Evolutionary conservation across 2,888 invertebrate genomes (phyloP).

Genomic region (Tuta absoluta): DNA sequence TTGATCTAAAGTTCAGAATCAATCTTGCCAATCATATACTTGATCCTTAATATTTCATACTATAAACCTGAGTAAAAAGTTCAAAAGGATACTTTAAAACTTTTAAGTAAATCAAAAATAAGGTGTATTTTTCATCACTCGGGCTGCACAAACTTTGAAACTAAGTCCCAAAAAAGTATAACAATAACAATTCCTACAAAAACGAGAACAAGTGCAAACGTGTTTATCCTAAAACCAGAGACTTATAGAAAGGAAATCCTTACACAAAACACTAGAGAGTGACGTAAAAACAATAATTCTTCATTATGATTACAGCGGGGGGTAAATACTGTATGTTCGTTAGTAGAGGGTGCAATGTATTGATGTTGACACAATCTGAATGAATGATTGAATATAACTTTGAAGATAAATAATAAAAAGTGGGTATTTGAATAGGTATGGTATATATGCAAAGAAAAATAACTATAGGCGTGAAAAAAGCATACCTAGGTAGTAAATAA

Average conservation of each 20-base stretch:
- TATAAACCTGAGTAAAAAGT: no score
- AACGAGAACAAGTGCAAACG: constrained; percentile 67
- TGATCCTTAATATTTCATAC: no score
- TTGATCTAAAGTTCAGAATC: constrained; percentile 13
- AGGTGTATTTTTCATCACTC: constrained; percentile 19
- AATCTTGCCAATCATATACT: no score
- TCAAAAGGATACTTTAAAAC: constrained; percentile 24
- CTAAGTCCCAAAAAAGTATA: constrained; percentile 40
- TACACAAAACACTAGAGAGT: constrained; percentile 72
- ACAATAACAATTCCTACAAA: constrained; percentile 50
- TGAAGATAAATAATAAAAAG: neutral
- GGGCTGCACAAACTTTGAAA: constrained; percentile 33
- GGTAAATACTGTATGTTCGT: constrained; percentile 44
- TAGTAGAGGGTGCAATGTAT: constrained; percentile 41
- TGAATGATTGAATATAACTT: neutral
- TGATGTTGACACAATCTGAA: neutral
- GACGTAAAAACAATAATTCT: constrained; percentile 79
- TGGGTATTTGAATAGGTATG: no score
- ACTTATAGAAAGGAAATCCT: constrained; percentile 75
- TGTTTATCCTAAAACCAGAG: constrained; percentile 66
- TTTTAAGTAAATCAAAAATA: constrained; percentile 12
- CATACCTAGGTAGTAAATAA: no score
- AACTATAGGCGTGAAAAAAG: no score
- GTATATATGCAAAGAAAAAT: no score
- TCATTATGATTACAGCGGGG: constrained; percentile 64